Evolutionary conservation across 2,888 invertebrate genomes (phyloP).

Genomic region (Boloria euphrosyne): DNA sequence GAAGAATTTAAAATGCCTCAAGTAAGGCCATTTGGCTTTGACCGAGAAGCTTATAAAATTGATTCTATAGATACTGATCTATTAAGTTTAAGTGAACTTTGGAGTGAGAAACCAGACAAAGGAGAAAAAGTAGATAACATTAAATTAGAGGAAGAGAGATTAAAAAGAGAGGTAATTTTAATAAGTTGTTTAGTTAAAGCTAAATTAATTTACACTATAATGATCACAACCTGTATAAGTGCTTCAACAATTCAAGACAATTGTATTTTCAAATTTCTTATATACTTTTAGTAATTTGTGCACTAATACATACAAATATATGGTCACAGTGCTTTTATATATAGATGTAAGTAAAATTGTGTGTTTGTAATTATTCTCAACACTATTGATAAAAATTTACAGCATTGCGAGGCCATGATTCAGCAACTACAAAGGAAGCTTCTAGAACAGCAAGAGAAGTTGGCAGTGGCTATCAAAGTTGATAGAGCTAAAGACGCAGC

Average conservation of each 20-base stretch:
- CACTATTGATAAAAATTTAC: conserved; percentile 42
- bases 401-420: conserved; percentile 90
- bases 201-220: too few relatives aligned
- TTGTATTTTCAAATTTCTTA: too few relatives aligned
- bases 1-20: conserved; percentile 72
- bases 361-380: not conserved
- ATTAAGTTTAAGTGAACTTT: conserved; percentile 84
- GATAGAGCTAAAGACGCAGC: conserved; percentile 89
- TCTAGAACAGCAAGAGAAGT: conserved; percentile 89
- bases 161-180: conserved; percentile 86
- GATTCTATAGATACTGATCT: conserved; percentile 74
- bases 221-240: too few relatives aligned
- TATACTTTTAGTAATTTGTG: too few relatives aligned
- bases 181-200: not conserved
- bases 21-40: conserved; percentile 63
- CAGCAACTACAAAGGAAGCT: conserved; percentile 87
- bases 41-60: conserved; percentile 52
- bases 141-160: conserved; percentile 88
- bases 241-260: too few relatives aligned
- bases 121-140: conserved; percentile 60
- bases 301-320: too few relatives aligned
- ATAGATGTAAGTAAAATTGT: too few relatives aligned
- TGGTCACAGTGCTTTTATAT: not conserved
- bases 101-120: conserved; percentile 78
- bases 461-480: conserved; percentile 89